Conservation (phyloP, 2,888 invertebrate species). For the Drosophila leonis region DNA sequence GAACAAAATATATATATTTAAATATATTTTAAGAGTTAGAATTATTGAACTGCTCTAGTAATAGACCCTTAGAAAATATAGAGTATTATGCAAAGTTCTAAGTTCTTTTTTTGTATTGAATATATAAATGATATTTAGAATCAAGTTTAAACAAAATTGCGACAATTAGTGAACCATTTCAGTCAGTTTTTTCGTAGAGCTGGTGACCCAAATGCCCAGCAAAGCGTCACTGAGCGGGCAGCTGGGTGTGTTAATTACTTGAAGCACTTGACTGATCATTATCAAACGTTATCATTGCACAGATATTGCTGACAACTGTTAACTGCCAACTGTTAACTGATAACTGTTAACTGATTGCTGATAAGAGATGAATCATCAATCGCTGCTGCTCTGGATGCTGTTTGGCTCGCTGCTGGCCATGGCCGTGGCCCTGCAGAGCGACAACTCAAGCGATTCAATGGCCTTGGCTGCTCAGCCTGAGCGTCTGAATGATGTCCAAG, state of each 20-base stretch:
- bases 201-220: conserved; percentile 12
- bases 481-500: conserved; percentile 67
- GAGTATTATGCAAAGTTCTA: background rate
- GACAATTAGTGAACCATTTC: background rate
- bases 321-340: conserved; percentile 5
- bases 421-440: background rate
- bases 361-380: conserved; percentile 12
- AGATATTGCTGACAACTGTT: conserved; percentile 21
- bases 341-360: conserved; percentile 1
- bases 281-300: conserved; percentile 27
- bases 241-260: conserved; percentile 24
- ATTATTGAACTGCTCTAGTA: background rate
- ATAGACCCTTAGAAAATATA: background rate
- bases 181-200: background rate
- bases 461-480: background rate
- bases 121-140: background rate
- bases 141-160: background rate
- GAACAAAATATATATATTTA: background rate
- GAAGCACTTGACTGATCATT: conserved; percentile 1
- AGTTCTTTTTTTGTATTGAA: background rate
- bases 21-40: background rate
- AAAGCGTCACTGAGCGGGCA: background rate
- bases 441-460: conserved; percentile 4
- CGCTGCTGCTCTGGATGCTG: conserved; percentile 31
- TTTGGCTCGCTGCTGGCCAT: conserved; percentile 25